Evolutionary conservation across 2,113 vertebrate genomes (phyloP).

Genomic region (Chionis minor): DNA sequence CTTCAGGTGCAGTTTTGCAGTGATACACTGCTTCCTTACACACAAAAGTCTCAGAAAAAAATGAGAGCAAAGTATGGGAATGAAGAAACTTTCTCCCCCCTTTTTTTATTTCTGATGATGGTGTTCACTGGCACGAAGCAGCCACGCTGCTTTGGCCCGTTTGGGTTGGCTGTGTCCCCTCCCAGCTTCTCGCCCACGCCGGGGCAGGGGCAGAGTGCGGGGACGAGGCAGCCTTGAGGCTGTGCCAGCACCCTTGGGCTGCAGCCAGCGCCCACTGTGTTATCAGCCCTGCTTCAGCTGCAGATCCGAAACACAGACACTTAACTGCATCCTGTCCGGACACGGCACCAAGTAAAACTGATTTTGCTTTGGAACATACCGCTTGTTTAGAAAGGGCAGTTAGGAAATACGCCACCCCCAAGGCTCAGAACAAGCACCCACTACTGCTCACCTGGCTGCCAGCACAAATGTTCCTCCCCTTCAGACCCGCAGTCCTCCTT

Average conservation of each 20-base stretch:
- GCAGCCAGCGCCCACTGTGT: background rate
- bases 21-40: background rate
- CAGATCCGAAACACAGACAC: background rate
- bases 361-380: background rate
- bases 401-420: background rate
- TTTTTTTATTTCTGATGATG: background rate
- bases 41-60: background rate
- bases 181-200: fast-evolving
- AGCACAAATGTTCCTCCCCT: background rate
- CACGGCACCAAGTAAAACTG: background rate
- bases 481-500: background rate
- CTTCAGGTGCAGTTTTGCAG: background rate
- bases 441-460: background rate
- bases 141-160: background rate
- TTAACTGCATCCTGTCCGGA: background rate
- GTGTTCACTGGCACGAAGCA: fast-evolving
- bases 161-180: background rate
- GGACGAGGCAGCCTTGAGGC: background rate
- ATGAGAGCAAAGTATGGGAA: background rate
- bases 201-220: background rate
- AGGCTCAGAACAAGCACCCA: background rate
- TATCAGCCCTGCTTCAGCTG: background rate
- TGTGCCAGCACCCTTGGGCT: too few relatives aligned
- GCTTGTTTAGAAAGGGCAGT: background rate
- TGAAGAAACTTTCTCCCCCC: fast-evolving